Conservation (phyloP, 2,797 vertebrate genomes). For the Sebastiscus albofasciatus region DNA sequence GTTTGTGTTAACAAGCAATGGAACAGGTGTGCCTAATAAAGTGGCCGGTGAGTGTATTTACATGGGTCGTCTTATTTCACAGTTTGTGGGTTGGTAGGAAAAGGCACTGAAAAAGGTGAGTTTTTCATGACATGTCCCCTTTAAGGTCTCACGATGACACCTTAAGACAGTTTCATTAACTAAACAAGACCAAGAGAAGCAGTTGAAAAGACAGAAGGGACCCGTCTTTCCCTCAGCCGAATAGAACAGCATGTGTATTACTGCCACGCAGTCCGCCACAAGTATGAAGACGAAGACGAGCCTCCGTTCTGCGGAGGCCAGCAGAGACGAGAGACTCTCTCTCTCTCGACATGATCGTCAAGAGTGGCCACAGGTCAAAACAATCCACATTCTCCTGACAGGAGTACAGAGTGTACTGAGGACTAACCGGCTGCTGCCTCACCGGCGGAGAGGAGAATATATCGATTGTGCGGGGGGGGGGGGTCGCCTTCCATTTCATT, state of each 20-base stretch:
- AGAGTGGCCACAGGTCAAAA: constrained; percentile 47
- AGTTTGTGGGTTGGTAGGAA: too few relatives aligned
- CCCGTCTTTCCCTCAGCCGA: not conserved
- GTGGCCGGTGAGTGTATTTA: too few relatives aligned
- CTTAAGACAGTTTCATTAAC: not conserved
- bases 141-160: not conserved
- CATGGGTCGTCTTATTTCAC: too few relatives aligned
- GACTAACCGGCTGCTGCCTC: constrained; percentile 31
- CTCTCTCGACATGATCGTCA: constrained; percentile 42
- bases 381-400: constrained; percentile 46
- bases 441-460: constrained; percentile 10
- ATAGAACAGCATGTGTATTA: not conserved
- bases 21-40: too few relatives aligned
- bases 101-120: too few relatives aligned
- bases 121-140: too few relatives aligned
- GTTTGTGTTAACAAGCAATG: too few relatives aligned
- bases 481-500: constrained; percentile 40
- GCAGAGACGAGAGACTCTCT: constrained; percentile 1
- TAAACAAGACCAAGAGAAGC: not conserved
- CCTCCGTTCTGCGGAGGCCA: not conserved
- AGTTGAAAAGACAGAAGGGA: not conserved
- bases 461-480: constrained; percentile 21
- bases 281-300: not conserved
- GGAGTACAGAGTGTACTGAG: constrained; percentile 4
- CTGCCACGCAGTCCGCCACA: not conserved